These are phyloP conservation scores for Drosophila bipectinata DNA, from an alignment of 1,140 invertebrate species.

Conservation along the genomic window DNA sequence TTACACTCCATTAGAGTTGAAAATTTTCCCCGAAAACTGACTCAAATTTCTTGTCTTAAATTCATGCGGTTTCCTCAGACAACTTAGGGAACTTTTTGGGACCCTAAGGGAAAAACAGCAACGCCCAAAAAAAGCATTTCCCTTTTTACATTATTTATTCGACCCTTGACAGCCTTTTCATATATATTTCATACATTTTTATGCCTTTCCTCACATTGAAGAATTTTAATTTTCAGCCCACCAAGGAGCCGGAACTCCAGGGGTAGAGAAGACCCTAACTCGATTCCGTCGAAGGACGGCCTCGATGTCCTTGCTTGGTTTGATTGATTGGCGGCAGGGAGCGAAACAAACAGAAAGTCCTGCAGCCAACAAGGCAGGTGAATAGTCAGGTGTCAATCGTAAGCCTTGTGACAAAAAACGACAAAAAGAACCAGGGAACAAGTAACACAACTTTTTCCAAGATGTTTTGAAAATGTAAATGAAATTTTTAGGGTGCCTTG, in stretches of 20 bases:
- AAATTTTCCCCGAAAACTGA: constrained; percentile 20
- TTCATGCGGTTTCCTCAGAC: constrained; percentile 34
- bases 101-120: not conserved
- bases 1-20: constrained; percentile 51
- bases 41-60: constrained; percentile 34
- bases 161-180: constrained; percentile 54
- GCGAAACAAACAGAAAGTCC: constrained; percentile 28
- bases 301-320: constrained; percentile 33
- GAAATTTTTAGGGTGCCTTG: constrained; percentile 22
- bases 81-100: constrained; percentile 39
- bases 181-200: constrained; percentile 53
- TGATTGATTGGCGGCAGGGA: constrained; percentile 41
- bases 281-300: constrained; percentile 1
- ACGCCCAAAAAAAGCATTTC: constrained; percentile 31
- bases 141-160: constrained; percentile 54
- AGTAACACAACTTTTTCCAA: constrained; percentile 16
- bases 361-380: constrained; percentile 32
- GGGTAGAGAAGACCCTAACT: not conserved
- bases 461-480: constrained; percentile 40
- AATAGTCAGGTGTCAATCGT: constrained; percentile 56
- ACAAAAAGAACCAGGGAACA: constrained; percentile 1
- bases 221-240: constrained; percentile 44
- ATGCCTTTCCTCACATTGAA: constrained; percentile 45
- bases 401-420: constrained; percentile 15
- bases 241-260: not conserved